phyloP scores from a whole-genome alignment of 2,113 vertebrate species.

The Paraplagusia blochii region DNA sequence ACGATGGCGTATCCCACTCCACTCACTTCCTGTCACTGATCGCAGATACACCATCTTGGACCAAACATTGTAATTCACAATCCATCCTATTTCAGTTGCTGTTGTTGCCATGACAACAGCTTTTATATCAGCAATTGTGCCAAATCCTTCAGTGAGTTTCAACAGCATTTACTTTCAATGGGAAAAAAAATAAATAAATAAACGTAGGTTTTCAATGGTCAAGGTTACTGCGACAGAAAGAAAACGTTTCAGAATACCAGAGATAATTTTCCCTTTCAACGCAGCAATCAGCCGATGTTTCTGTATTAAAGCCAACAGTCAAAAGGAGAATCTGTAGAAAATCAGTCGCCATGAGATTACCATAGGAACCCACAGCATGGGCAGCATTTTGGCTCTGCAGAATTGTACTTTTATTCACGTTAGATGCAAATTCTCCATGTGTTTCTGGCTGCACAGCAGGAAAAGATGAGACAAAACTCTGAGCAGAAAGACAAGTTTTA shows the following conservation, averaged over 20 bases:
- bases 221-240: background rate
- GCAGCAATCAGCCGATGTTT: background rate
- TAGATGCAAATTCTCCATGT: slow-evolving; percentile 43
- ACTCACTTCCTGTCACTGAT: slow-evolving; percentile 2
- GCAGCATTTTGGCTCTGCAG: slow-evolving; percentile 19
- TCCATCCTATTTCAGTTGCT: slow-evolving; percentile 12
- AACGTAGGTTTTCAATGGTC: background rate
- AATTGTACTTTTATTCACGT: slow-evolving; percentile 6
- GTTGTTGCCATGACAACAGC: slow-evolving; percentile 59
- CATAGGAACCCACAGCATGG: slow-evolving; percentile 61
- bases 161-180: background rate
- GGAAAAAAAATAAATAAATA: background rate
- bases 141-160: slow-evolving; percentile 3
- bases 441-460: slow-evolving; percentile 32
- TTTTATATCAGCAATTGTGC: slow-evolving; percentile 11
- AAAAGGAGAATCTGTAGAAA: slow-evolving; percentile 4
- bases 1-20: background rate
- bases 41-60: slow-evolving; percentile 12
- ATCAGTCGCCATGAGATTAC: slow-evolving; percentile 51
- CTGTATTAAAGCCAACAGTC: slow-evolving; percentile 1
- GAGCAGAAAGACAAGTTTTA: slow-evolving; percentile 16
- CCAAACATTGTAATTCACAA: slow-evolving; percentile 21
- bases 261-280: background rate
- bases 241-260: slow-evolving; percentile 5
- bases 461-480: slow-evolving; percentile 12